Percentiles rank a stretch among this genome's conserved stretches.
These are phyloP conservation scores for Hermetia illucens DNA, from an alignment of 1,140 invertebrate genomes.

Conservation along the genomic window DNA sequence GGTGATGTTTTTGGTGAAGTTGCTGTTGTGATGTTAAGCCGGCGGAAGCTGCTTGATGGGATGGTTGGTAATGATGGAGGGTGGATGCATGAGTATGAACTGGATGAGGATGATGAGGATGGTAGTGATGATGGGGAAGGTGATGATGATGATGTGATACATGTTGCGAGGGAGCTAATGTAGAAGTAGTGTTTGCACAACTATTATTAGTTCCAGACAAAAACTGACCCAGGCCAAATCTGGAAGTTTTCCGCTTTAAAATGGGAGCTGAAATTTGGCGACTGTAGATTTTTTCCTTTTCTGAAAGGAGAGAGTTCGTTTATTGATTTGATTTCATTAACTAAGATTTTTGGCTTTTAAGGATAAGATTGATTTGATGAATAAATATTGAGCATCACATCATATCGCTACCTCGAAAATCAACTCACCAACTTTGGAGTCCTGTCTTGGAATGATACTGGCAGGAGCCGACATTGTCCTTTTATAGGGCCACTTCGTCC, in stretches of 20 bases:
- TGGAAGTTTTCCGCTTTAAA: slow-evolving; percentile 78
- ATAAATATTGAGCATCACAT: background rate
- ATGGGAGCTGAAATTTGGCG: slow-evolving; percentile 80
- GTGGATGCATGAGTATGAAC: slow-evolving; percentile 2
- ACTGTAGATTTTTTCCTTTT: slow-evolving; percentile 81
- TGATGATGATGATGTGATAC: slow-evolving; percentile 8
- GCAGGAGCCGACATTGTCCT: slow-evolving; percentile 82
- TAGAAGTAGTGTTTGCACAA: slow-evolving; percentile 9
- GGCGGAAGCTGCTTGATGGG: too few relatives aligned
- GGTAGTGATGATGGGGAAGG: slow-evolving; percentile 24
- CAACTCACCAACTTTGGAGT: slow-evolving; percentile 53
- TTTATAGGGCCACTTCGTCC: slow-evolving; percentile 90
- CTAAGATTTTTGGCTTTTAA: slow-evolving; percentile 1
- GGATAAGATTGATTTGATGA: slow-evolving; percentile 1
- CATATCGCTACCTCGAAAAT: background rate
- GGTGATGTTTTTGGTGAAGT: too few relatives aligned
- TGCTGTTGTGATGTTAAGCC: too few relatives aligned
- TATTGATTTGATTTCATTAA: slow-evolving; percentile 2
- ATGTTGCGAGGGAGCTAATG: slow-evolving; percentile 10
- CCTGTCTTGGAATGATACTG: slow-evolving; percentile 61
- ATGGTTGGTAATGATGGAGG: slow-evolving; percentile 9
- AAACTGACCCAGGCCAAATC: slow-evolving; percentile 81
- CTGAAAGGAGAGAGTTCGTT: slow-evolving; percentile 31
- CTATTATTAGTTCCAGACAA: slow-evolving; percentile 38
- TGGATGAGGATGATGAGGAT: slow-evolving; percentile 1